A percentile compares a stretch with the other conserved stretches of the same genome.
Evolutionary conservation across 2,113 vertebrate genomes (phyloP).

Genomic region (Corythornis cristatus): DNA sequence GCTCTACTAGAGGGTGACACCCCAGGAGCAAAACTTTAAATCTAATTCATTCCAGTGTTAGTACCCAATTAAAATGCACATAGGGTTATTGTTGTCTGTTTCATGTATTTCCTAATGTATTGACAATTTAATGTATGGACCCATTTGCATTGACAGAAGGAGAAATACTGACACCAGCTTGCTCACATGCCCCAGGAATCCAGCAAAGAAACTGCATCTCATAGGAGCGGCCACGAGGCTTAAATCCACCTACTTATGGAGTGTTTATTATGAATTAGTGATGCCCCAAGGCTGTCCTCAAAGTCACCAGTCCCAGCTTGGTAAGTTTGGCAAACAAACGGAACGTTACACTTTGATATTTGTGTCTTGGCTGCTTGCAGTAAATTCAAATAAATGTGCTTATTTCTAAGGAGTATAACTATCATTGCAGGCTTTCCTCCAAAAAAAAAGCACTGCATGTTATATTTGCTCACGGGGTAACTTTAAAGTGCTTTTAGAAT

Average conservation of each 20-base stretch:
- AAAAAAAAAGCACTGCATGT: not conserved
- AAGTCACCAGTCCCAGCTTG: not conserved
- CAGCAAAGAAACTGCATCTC: not conserved
- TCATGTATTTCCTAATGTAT: not conserved
- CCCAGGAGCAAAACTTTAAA: not conserved
- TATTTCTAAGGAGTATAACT: not conserved
- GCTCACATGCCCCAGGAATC: not conserved
- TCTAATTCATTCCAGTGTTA: not conserved
- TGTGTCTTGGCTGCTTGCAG: not conserved
- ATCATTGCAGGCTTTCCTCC: not conserved
- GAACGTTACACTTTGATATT: not conserved
- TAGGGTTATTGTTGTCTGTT: not conserved
- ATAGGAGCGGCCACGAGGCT: not conserved
- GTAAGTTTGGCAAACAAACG: fast-evolving
- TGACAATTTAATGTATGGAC: not conserved
- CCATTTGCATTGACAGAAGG: not conserved
- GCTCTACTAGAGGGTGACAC: not conserved
- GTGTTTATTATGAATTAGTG: not conserved
- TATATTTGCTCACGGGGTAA: not conserved
- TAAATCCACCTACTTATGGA: not conserved
- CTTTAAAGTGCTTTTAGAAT: constrained; percentile 8
- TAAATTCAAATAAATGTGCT: not conserved
- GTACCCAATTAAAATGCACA: not conserved
- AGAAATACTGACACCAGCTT: not conserved
- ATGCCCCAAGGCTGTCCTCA: not conserved